Evolutionary conservation across 2,797 vertebrate species (phyloP).

Genomic region (Hafferia zeledoni): DNA sequence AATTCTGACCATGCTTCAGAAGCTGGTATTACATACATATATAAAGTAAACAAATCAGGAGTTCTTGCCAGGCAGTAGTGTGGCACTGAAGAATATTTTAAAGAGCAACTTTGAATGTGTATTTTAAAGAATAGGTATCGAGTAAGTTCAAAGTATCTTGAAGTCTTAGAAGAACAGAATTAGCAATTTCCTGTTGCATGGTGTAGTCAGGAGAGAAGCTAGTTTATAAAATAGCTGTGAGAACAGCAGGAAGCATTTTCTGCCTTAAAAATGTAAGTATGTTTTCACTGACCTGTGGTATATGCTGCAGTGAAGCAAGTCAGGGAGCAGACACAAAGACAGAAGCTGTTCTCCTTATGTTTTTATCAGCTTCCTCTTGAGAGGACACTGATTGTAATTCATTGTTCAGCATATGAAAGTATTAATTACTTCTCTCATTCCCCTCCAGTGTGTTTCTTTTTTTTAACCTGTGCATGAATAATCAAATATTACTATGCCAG

Average conservation of each 20-base stretch:
- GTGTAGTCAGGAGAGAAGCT: neutral
- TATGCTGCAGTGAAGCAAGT: neutral
- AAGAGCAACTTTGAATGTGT: neutral
- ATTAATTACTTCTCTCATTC: neutral
- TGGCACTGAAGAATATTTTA: neutral
- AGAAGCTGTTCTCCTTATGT: neutral
- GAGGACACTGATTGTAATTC: neutral
- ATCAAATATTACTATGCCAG: neutral
- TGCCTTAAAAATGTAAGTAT: neutral
- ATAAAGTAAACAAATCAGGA: neutral
- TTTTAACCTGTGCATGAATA: neutral
- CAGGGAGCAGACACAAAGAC: neutral
- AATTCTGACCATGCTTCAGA: constrained; percentile 24
- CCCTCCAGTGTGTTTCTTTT: neutral
- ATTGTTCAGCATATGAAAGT: neutral
- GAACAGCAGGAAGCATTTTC: neutral
- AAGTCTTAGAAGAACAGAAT: neutral
- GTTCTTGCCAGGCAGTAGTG: constrained; percentile 1
- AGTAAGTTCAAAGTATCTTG: neutral
- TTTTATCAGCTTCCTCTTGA: neutral
- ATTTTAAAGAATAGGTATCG: neutral
- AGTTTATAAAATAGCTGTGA: neutral
- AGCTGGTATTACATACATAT: neutral
- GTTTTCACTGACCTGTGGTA: neutral
- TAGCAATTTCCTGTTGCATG: neutral